Base-by-base conservation (phyloP, 2,113 vertebrate species). In the Heteronetta atricapilla region DNA sequence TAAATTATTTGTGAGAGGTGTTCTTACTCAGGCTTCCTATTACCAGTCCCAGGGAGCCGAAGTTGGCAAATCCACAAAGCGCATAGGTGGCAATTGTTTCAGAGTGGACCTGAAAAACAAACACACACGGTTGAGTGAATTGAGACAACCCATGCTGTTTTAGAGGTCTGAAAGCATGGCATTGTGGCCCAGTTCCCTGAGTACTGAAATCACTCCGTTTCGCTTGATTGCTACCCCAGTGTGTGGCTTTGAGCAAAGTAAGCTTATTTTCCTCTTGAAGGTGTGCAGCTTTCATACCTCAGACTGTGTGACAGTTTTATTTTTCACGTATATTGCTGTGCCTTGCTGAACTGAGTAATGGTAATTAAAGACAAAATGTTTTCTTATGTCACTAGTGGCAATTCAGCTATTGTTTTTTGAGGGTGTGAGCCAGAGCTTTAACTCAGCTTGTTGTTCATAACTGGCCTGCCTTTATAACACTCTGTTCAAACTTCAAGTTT, bases 41-140 rank as follows among this genome's bases (percentile, higher is more conserved):
- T 33, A 97, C 87, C 62, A 99, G 97, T 92, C 98, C 98, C 69
- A 99, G 86, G 19, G 99, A 99, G 44, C 98, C 96, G 1, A 99
- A 91, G 94, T 99, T 99, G 95, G 98, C 98, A 97, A 99, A 99
- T 52, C 98, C 98, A 97, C 99, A 99, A 70, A 99, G 98, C 63
- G 98, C 98, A 2, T 99, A 99, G 6, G 98, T 99, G 72, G 98
- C 98, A 44, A 99, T 98, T 42, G 96, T 97, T 98, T 99, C 98
- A 34, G 99, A 99, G 69, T 98, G 98, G 81, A 98, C 94, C 99
- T 99, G 94, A 68, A 96, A 95, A 91, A 44, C 76, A 97, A 69
- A 83, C 13, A 97, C 29, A 40, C 8, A 8, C 2, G 25, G 13
- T 7, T 78, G 46, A 93, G 44, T 60, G 8, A 10, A 72, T 69